These are phyloP conservation scores for Ectemnius cavifrons DNA, from an alignment of 2,888 invertebrate genomes.

Conservation along the genomic window DNA sequence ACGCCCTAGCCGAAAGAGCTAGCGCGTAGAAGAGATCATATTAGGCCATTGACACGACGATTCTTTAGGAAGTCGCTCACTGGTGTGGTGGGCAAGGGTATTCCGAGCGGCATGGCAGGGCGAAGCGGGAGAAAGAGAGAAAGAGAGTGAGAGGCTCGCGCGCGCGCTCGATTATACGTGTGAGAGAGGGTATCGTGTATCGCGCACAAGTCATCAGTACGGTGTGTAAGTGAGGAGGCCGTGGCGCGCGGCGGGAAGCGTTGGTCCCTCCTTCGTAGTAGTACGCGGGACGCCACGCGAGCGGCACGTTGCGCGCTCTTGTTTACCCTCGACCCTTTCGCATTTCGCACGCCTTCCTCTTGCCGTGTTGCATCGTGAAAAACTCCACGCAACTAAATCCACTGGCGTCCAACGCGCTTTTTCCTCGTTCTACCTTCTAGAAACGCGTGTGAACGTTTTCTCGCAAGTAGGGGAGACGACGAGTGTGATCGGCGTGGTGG, in stretches of 20 bases:
- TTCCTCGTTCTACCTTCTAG: no score
- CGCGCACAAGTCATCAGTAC: neutral
- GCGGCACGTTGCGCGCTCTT: constrained; percentile 49
- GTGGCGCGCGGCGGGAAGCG: constrained; percentile 56
- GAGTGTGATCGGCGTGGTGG: no score
- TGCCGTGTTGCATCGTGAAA: constrained; percentile 22
- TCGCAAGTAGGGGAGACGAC: no score
- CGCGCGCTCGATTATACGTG: constrained; percentile 13
- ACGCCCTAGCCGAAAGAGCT: neutral
- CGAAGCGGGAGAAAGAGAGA: neutral
- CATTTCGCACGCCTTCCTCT: constrained; percentile 32
- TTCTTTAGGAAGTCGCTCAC: neutral
- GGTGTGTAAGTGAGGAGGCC: constrained; percentile 43
- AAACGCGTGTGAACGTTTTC: no score
- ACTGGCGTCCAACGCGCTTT: no score
- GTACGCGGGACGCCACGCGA: constrained; percentile 67
- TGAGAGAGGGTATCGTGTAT: constrained; percentile 5
- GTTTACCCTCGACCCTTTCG: constrained; percentile 27
- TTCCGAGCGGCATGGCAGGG: neutral
- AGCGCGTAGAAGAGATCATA: neutral
- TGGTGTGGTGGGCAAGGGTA: neutral
- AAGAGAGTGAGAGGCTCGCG: neutral
- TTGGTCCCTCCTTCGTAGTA: constrained; percentile 59
- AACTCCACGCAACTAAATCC: no score
- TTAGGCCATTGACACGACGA: constrained; percentile 7